These are phyloP conservation scores for Notodonta ziczac DNA, from an alignment of 2,888 invertebrate species.

Conservation along the genomic window DNA sequence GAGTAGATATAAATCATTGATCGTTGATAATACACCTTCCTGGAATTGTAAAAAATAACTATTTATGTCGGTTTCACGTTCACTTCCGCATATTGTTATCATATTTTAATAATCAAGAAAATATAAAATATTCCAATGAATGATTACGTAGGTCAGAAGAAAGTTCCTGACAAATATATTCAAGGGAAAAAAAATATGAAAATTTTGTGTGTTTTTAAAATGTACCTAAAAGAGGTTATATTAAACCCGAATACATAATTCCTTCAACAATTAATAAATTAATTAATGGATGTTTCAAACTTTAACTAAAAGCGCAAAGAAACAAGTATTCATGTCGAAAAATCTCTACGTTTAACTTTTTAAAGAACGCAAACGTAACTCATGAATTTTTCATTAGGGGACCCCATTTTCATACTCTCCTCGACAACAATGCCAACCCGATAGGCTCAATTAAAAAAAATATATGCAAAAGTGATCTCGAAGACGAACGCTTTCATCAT, in stretches of 20 bases:
- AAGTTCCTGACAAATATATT: too few relatives aligned
- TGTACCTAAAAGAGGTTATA: too few relatives aligned
- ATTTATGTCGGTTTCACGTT: constrained; percentile 6
- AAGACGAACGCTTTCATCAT: not conserved
- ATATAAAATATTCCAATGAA: too few relatives aligned
- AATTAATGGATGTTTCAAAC: too few relatives aligned
- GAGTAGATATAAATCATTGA: constrained; percentile 14
- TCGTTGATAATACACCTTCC: constrained; percentile 14
- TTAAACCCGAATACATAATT: too few relatives aligned
- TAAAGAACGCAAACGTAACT: constrained; percentile 31
- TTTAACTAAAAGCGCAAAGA: too few relatives aligned
- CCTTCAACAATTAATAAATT: too few relatives aligned
- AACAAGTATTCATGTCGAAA: constrained; percentile 24
- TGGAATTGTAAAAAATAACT: constrained; percentile 10
- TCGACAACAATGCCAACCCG: constrained; percentile 15
- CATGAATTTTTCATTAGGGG: constrained; percentile 62
- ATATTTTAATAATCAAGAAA: too few relatives aligned
- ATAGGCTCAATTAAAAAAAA: constrained; percentile 25
- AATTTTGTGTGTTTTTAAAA: too few relatives aligned
- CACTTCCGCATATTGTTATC: constrained; percentile 12
- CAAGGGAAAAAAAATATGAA: too few relatives aligned
- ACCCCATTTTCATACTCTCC: constrained; percentile 53
- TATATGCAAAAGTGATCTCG: constrained; percentile 21
- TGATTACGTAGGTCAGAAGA: too few relatives aligned
- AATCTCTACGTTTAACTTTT: constrained; percentile 46